Evolutionary conservation across 2,113 vertebrate species (phyloP).

Genomic region (Propithecus coquereli): DNA sequence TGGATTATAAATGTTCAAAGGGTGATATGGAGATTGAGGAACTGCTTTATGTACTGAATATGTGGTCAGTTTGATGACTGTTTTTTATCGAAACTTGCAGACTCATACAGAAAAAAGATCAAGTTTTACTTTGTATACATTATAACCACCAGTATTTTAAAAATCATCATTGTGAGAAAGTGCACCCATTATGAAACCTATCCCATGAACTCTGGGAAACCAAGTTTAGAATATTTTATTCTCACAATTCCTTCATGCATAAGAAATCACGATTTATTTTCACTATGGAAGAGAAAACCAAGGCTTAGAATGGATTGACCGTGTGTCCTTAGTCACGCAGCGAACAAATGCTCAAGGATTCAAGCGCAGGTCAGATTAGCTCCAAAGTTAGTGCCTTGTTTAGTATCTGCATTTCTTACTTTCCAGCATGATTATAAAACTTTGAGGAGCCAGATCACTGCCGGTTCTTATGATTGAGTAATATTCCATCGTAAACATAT

Average conservation of each 20-base stretch:
- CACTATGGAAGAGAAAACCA: background rate
- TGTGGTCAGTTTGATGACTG: too few relatives aligned
- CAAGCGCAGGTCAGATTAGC: too few relatives aligned
- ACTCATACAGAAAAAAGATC: too few relatives aligned
- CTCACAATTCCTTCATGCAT: background rate
- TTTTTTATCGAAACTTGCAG: background rate
- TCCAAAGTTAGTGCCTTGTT: accelerated
- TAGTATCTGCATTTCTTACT: background rate
- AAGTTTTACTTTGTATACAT: background rate
- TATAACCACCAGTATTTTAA: background rate
- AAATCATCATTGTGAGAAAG: background rate
- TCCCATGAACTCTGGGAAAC: background rate
- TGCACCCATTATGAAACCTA: accelerated
- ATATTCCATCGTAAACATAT: too few relatives aligned
- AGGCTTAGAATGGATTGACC: too few relatives aligned
- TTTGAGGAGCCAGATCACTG: too few relatives aligned
- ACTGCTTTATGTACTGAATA: too few relatives aligned
- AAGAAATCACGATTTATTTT: background rate
- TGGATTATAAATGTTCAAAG: background rate
- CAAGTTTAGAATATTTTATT: background rate
- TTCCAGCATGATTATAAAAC: accelerated
- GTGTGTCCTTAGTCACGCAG: accelerated
- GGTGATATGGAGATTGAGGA: accelerated
- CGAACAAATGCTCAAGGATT: background rate
- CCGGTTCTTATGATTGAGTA: too few relatives aligned